These are phyloP conservation scores for Catostomus latipinnis DNA, from an alignment of 2,797 vertebrate genomes.

Conservation along the genomic window DNA sequence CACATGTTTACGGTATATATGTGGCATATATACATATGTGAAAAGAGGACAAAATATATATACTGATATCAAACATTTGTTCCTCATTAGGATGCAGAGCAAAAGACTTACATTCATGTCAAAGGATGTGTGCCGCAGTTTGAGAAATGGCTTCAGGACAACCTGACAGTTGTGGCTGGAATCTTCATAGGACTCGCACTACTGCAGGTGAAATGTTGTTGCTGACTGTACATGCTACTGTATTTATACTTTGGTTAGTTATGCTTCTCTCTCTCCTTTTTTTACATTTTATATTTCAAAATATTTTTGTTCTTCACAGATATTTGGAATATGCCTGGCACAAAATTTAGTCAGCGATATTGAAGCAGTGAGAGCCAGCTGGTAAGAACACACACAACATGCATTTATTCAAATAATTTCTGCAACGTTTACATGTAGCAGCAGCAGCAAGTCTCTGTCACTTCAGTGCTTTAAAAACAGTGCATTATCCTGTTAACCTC, in stretches of 20 bases:
- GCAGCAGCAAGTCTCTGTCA: neutral
- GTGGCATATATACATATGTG: neutral
- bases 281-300: too few relatives aligned
- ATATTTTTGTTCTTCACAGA: conserved; percentile 74
- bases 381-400: conserved; percentile 75
- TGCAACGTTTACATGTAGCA: neutral
- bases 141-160: conserved; percentile 98
- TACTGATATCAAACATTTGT: neutral
- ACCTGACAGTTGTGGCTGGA: conserved; percentile 94
- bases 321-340: conserved; percentile 97
- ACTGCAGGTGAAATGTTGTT: conserved; percentile 82
- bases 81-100: conserved; percentile 85
- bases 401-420: neutral
- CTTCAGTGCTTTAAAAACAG: neutral
- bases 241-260: neutral
- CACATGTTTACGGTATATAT: too few relatives aligned
- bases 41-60: neutral
- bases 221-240: neutral
- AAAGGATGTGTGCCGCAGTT: conserved; percentile 98
- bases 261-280: neutral
- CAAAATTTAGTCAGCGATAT: conserved; percentile 98
- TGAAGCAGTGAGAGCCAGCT: conserved; percentile 94
- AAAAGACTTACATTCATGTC: conserved; percentile 94
- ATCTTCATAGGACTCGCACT: conserved; percentile 96
- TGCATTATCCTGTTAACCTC: neutral